These are phyloP conservation scores for Ptilonorhynchus violaceus DNA, from an alignment of 2,113 vertebrate species.

Conservation along the genomic window DNA sequence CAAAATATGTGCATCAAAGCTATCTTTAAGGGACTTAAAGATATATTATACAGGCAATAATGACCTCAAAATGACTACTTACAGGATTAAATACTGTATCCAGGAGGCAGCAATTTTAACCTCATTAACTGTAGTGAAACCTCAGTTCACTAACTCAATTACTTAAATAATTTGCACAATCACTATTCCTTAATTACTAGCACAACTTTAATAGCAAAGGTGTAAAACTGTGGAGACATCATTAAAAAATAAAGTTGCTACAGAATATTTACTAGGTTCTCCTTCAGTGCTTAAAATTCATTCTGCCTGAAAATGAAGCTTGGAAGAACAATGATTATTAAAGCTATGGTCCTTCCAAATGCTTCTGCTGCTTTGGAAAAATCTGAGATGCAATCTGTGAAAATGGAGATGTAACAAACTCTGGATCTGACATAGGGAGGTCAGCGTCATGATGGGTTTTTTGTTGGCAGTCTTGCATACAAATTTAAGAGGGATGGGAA, in stretches of 20 bases:
- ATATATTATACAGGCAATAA: neutral
- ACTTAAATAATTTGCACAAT: neutral
- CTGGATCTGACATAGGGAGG: neutral
- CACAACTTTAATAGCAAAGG: neutral
- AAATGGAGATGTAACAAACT: neutral
- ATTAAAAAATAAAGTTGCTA: neutral
- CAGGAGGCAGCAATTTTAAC: neutral
- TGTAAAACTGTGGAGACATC: neutral
- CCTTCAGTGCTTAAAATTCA: neutral
- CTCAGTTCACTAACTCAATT: neutral
- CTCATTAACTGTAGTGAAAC: neutral
- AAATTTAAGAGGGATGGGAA: neutral
- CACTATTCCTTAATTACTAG: conserved; percentile 6
- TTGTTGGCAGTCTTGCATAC: neutral
- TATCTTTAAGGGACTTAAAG: neutral
- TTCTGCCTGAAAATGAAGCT: neutral
- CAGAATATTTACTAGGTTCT: neutral
- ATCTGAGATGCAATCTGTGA: neutral
- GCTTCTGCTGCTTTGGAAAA: neutral
- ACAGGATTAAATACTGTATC: neutral
- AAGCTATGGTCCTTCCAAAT: neutral
- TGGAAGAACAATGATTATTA: neutral
- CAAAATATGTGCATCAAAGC: neutral
- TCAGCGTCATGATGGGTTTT: neutral
- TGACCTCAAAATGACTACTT: neutral